Conservation (phyloP, 2,113 vertebrate species). For the Hyla sarda region DNA sequence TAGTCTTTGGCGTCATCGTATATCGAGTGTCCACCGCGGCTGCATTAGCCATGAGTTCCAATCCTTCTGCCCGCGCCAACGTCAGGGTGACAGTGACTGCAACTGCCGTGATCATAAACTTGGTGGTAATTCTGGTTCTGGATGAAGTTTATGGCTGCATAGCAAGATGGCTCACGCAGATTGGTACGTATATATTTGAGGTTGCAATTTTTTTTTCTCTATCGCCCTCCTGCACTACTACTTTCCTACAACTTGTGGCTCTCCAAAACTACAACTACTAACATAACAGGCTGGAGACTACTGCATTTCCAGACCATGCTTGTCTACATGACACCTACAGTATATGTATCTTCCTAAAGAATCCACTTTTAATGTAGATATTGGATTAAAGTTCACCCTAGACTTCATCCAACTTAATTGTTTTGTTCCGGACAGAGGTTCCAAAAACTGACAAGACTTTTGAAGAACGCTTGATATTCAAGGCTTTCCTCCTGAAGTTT, state of each 20-base stretch:
- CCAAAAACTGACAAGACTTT: conserved; percentile 98
- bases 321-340: too few relatives aligned
- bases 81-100: conserved; percentile 91
- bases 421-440: conserved; percentile 80
- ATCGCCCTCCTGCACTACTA: background rate
- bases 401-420: background rate
- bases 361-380: too few relatives aligned
- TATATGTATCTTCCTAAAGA: too few relatives aligned
- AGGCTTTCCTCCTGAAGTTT: conserved; percentile 95
- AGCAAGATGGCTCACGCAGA: conserved; percentile 88
- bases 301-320: too few relatives aligned
- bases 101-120: conserved; percentile 93
- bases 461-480: conserved; percentile 93
- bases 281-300: too few relatives aligned
- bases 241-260: background rate
- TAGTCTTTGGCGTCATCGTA: conserved; percentile 93
- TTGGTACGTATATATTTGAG: conserved; percentile 75
- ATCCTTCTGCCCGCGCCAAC: conserved; percentile 80
- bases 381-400: too few relatives aligned
- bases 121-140: conserved; percentile 94
- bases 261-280: too few relatives aligned
- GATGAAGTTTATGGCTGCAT: conserved; percentile 91
- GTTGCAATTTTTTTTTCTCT: background rate
- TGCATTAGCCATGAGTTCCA: conserved; percentile 86
- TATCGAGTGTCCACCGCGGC: conserved; percentile 94